Base-by-base conservation (phyloP, 1,140 invertebrate species). In the Ectropis grisescens region DNA sequence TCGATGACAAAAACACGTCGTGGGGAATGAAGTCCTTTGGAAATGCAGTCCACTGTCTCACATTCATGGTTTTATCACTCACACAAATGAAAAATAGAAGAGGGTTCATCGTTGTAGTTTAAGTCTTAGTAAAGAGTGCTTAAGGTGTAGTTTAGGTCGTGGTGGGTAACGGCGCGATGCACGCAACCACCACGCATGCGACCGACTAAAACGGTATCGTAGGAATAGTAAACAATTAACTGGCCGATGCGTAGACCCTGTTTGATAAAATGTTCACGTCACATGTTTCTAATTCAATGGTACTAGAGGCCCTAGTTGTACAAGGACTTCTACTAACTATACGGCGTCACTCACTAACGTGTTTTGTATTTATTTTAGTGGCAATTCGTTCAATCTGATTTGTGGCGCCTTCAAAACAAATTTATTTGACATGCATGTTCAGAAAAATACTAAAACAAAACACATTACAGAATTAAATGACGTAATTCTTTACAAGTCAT, bases 41-140 rank as follows among this genome's bases (percentile, higher is more conserved):
- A 71, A 72, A 80, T 76, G 71, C 69, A 80, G 62, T 70, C 58
- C 54, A 53, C n/a, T n/a, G n/a, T n/a, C n/a, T n/a, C 55, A 58
- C 66, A 69, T 58, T 67, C 56, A 52, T 49, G 49, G 49, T 58
- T 56, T 56, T 57, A 42, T 53, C 52, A 65, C 62, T 48, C 56
- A 61, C 54, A 74, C 60, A 59, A 46, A 61, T 55, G 56, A 40
- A 53, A 28, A 34, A 26, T 46, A 36, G 42, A 24, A 35, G 24
- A 32, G 33, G 28, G 25, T 19, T n/a, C n/a, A 16, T 29, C 34
- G 36, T 26, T 26, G 37, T 27, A 56, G 47, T 59, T 41, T 38
- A 15, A 39, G 45, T 52, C 40, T 44, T 64, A 58, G 37, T 13
- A 10, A 31, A 16, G 13, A 44, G 13, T 25, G 10, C 13, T 36